Evolutionary conservation across 2,797 vertebrate genomes (phyloP), one percentile per base, ranked within the genome.

Genomic region (Mus minutoides): DNA sequence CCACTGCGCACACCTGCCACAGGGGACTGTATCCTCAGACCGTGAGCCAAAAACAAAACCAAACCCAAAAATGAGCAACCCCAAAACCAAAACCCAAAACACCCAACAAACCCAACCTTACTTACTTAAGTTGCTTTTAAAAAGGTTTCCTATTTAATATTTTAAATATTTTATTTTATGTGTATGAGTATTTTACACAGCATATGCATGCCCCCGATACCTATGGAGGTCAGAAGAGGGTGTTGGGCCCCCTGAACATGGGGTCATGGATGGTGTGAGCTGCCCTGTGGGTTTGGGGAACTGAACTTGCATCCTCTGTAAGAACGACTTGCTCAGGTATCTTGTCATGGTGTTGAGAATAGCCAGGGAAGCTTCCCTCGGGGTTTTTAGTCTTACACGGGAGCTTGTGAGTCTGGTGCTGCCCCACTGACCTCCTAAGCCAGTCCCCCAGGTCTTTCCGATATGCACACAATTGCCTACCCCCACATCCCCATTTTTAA

Each of bases 381-480:
- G 4, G 24, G 24, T 46, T 71, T 19, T 26, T 17, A 31, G 90
- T 43, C 26, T 52, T 12, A 9, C 7, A 7, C 0, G 17, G 52
- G n/a, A 3, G 6, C 40, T 10, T 1, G 1, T 4, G 31, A 31
- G 56, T 40, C 31, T 4, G 62, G 22, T 26, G 2, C 9, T 71
- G 69, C 17, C n/a, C 34, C 69, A 71, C 34, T 5, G 37, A 10
- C 10, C n/a, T 13, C 17, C 69, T 16, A 43, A 46, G 26, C 24
- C 40, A 40, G 79, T 37, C 6, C 24, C 31, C 8, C 19, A 8
- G 24, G 31, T 21, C 16, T 24, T 31, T 49, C 26, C 37, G 67
- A 3, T 62, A 1, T 0, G 40, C 9, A 1, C 6, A 21, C 34
- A 17, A 13, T 6, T 37, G 26, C 3, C 2, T 5, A 2, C n/a